Base-by-base conservation (phyloP, 2,797 vertebrate species). In the Ataeniobius toweri region DNA sequence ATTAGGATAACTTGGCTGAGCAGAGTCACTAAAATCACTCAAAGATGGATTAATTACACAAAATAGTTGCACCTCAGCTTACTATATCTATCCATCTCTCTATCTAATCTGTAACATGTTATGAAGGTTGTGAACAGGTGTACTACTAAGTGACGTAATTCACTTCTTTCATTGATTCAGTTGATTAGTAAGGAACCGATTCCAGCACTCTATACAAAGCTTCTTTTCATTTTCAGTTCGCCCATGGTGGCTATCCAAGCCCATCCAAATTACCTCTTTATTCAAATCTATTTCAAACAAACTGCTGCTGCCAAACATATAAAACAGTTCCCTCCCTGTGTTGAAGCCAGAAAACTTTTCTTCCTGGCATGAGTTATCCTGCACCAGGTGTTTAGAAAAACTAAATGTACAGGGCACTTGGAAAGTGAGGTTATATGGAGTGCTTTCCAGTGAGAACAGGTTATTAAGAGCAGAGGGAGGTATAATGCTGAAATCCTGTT, bases 291-390 rank as follows among this genome's bases (percentile, higher is more conserved):
- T 88, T 83, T 83, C 81, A 90, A 90, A 88, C 81, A 87, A 89
- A 85, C 85, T 87, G 71, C 83, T 81, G 85, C 86, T 86, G 88
- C 85, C 89, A 91, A 76, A 86, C 73, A 80, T 31, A 55, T 80
- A 79, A 68, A 85, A 85, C 84, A 84, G 76, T 63, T 79, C 78
- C 48, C 83, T 81, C 31, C 50, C 41, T 78, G 79, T 80, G 75
- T 63, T 55, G 31, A 77, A 82, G 78, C 81, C 79, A 83, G 76
- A 85, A 84, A 65, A 86, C 12, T 80, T 88, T 83, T 73, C 61
- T 79, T 71, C 78, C 70, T 86, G 84, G 89, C 80, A 78, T 9
- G 71, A 76, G 51, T 77, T 73, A 56, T 58, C 55, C 76, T 75
- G 78, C 63, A 74, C 88, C 88, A 89, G 86, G 89, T 89, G 89